A percentile compares a stretch with the other conserved stretches of the same genome.
These are phyloP conservation scores for Chloropsis hardwickii DNA, from an alignment of 2,113 vertebrate genomes.

Conservation along the genomic window DNA sequence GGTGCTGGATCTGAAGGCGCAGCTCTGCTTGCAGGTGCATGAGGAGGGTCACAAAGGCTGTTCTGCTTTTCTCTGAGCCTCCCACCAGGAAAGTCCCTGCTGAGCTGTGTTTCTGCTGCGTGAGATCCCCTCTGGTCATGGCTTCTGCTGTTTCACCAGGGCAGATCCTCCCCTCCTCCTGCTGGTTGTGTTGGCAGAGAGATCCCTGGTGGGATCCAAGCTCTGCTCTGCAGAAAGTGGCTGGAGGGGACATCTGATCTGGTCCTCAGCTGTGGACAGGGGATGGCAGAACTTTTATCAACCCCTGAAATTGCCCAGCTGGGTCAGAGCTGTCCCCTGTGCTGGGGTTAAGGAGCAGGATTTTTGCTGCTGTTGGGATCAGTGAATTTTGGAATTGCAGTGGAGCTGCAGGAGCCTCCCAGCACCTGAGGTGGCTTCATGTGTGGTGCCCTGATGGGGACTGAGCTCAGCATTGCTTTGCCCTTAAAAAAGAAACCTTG, in stretches of 20 bases:
- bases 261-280: accelerated
- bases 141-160: not conserved
- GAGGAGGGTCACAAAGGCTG: not conserved
- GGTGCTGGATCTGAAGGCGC: not conserved
- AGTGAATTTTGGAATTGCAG: not conserved
- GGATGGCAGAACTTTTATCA: not conserved
- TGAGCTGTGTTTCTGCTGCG: not conserved
- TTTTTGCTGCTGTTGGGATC: not conserved
- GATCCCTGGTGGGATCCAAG: not conserved
- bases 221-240: not conserved
- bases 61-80: not conserved
- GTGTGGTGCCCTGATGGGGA: not conserved
- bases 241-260: not conserved
- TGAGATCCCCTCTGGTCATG: not conserved
- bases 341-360: not conserved
- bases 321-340: not conserved
- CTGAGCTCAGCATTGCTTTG: not conserved
- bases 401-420: not conserved
- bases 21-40: not conserved
- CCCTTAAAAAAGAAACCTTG: not conserved
- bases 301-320: accelerated
- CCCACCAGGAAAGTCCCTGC: not conserved
- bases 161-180: not conserved
- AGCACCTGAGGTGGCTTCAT: not conserved
- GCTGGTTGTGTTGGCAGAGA: not conserved